These are phyloP conservation scores for Zhuqinia jingwanae DNA, from an alignment of 2,888 invertebrate species.

Conservation along the genomic window DNA sequence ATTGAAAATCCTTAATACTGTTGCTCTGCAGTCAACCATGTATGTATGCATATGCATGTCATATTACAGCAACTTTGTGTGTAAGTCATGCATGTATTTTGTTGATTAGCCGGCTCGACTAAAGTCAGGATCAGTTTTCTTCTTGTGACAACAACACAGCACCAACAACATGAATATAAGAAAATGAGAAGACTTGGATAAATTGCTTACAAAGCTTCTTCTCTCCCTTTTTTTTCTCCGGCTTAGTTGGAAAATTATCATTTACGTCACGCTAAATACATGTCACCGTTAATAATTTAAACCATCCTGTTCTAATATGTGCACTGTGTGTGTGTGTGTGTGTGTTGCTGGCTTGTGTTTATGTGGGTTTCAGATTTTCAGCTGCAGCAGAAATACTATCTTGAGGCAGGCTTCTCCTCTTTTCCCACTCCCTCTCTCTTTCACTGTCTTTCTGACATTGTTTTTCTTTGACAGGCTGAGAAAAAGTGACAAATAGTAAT, in stretches of 20 bases:
- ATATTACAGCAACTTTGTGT: background rate
- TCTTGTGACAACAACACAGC: background rate
- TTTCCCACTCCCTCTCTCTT: background rate
- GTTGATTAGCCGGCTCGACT: slow-evolving; percentile 15
- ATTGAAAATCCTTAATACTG: background rate
- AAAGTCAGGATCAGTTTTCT: background rate
- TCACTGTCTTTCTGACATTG: no score
- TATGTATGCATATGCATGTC: background rate
- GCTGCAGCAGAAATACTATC: background rate
- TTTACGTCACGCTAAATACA: slow-evolving; percentile 62
- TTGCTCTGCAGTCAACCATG: background rate
- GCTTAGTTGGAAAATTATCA: slow-evolving; percentile 49
- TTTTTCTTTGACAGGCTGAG: slow-evolving; percentile 14
- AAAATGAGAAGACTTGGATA: slow-evolving; percentile 10
- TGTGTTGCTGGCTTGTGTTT: background rate
- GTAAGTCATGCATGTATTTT: slow-evolving; percentile 14
- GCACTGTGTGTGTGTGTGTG: background rate
- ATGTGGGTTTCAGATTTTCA: background rate
- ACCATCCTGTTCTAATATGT: background rate
- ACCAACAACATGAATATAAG: background rate
- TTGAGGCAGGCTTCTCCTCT: background rate
- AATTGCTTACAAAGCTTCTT: background rate
- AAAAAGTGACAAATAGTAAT: slow-evolving; percentile 42
- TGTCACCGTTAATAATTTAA: slow-evolving; percentile 50
- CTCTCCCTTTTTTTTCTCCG: background rate